Evolutionary conservation across 2,888 invertebrate species (phyloP), one percentile per base, ranked within the genome.

Genomic region (Masnerella sp.): DNA sequence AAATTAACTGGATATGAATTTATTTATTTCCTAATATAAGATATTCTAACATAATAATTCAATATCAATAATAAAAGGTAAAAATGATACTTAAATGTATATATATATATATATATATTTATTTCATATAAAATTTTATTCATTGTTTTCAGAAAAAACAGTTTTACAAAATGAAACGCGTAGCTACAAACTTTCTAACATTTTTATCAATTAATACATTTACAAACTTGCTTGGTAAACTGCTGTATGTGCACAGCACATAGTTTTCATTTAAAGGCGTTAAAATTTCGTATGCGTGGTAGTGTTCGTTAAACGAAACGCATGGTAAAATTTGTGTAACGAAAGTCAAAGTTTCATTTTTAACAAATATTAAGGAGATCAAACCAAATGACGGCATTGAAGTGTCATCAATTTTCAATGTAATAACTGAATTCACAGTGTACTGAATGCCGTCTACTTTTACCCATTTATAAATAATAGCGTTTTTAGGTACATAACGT

Each of bases 381-480:
- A 25, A 40, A 14, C 54, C 28, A 42, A 56, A 56, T 8, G 25
- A 20, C 2, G 56, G 56, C 8, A 8, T 9, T 5, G 25, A 18
- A 12, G 25, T 8, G 18, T 56, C 56, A 18, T 42, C 15, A 12
- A 56, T 42, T 22, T 32, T 18, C 1, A 32, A 4, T 18, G 32
- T 18, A 42, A 56, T 30, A 30, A 56, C 14, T 22, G 40, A 25
- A 40, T 30, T 18, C 7, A 18, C 11, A 11, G 14, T 11, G 22
- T 56, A 56, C 1, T 40, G 36, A n/a, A 30, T 52, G 0, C 52
- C 52, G 22, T 52, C 17, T 14, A 36, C 17, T 38, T 36, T 38
- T 9, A 54, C 12, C 25, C 43, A 43, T 43, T 43, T 43, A 25
- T 25, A 43, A 18, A 2, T 2, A 5, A n/a, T 18, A 17, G 18